Conservation (phyloP, 2,888 invertebrate genomes). For the Aphodius sticticus region DNA sequence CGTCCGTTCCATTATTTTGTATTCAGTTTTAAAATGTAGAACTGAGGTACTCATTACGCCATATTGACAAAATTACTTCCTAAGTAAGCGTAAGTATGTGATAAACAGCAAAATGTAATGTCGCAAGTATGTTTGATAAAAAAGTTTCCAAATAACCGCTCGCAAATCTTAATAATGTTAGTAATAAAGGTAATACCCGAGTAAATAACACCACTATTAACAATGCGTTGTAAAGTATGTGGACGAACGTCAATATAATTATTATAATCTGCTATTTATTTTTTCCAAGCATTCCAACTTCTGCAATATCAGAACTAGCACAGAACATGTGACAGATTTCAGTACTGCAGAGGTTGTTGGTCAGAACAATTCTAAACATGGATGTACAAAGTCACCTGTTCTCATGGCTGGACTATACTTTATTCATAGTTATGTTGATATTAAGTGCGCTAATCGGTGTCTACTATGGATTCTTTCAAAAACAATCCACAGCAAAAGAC, state of each 20-base stretch:
- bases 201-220: background rate
- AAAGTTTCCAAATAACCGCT: background rate
- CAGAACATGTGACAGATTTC: background rate
- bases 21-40: no score
- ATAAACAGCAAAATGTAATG: no score
- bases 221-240: background rate
- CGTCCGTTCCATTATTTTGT: no score
- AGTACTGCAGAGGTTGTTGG: background rate
- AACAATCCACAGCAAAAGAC: conserved; percentile 28
- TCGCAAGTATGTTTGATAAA: no score
- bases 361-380: background rate
- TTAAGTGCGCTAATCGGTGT: conserved; percentile 26
- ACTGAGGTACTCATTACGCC: no score
- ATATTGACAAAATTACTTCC: no score
- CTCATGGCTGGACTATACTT: conserved; percentile 25
- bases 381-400: conserved; percentile 11
- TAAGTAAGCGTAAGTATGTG: no score
- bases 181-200: background rate
- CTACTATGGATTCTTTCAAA: conserved; percentile 31
- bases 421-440: conserved; percentile 26
- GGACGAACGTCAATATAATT: background rate
- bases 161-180: background rate
- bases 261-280: background rate
- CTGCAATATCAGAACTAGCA: background rate
- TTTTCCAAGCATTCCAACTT: background rate